These are phyloP conservation scores for Alloscopus bannaensis DNA, from an alignment of 2,888 invertebrate species.

Conservation along the genomic window DNA sequence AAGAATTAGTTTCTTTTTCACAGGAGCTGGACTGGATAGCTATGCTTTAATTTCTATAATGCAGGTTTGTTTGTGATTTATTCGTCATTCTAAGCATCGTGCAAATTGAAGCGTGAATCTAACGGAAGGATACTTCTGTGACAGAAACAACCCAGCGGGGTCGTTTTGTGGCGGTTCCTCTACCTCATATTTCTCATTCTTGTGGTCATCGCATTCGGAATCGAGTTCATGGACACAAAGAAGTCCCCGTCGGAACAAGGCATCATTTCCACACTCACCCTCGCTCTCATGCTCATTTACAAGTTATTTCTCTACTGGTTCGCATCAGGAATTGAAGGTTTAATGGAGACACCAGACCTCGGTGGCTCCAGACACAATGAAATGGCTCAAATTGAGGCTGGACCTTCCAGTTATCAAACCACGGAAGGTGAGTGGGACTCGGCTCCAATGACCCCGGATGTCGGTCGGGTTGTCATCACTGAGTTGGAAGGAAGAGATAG, in stretches of 20 bases:
- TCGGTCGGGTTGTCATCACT: conserved; percentile 45
- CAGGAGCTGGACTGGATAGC: conserved; percentile 36
- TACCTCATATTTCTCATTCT: conserved; percentile 37
- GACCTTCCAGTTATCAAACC: conserved; percentile 12
- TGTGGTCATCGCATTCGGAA: conserved; percentile 45
- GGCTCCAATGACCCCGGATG: conserved; percentile 12
- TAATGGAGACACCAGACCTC: conserved; percentile 14
- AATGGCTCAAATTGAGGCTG: conserved; percentile 32
- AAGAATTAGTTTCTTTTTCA: too few relatives aligned
- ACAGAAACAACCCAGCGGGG: conserved; percentile 49
- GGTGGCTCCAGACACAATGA: neutral
- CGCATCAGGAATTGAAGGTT: conserved; percentile 36
- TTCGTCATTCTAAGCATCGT: neutral
- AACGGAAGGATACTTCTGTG: neutral
- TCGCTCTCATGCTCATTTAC: conserved; percentile 46
- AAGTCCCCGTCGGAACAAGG: conserved; percentile 40
- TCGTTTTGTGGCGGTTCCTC: conserved; percentile 49
- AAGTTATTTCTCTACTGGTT: conserved; percentile 44
- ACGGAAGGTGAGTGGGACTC: conserved; percentile 15
- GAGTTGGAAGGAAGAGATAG: conserved; percentile 40
- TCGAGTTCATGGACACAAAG: conserved; percentile 44
- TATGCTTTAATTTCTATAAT: conserved; percentile 42
- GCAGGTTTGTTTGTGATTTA: conserved; percentile 25
- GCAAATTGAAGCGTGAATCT: neutral
- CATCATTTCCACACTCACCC: conserved; percentile 45